These are phyloP conservation scores for Agriopis marginaria DNA, from an alignment of 2,888 invertebrate genomes.

Conservation along the genomic window DNA sequence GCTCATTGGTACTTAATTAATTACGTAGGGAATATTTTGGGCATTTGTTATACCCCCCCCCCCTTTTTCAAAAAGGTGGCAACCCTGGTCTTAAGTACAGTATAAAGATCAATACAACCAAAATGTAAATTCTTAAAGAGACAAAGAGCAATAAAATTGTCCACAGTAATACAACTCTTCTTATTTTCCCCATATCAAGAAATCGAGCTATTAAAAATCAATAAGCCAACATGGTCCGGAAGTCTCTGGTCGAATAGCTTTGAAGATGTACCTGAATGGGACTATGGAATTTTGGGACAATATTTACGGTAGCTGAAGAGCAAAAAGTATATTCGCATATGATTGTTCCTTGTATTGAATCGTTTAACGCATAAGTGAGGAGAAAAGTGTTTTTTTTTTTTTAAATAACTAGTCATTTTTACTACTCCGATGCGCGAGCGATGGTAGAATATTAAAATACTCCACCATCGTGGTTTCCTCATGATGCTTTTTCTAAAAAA, in stretches of 20 bases:
- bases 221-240: conserved; percentile 48
- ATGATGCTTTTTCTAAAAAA: no score
- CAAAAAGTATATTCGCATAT: conserved; percentile 67
- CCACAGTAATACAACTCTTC: conserved; percentile 35
- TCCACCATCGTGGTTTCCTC: no score
- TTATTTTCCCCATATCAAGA: conserved; percentile 47
- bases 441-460: no score
- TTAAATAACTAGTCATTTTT: not conserved
- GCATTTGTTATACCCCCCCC: no score
- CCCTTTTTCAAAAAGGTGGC: no score
- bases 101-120: conserved; percentile 9
- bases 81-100: no score
- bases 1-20: no score
- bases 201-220: conserved; percentile 65
- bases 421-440: no score
- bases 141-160: conserved; percentile 44
- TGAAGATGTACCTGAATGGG: conserved; percentile 48
- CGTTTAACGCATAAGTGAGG: conserved; percentile 66
- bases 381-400: conserved; percentile 41
- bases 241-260: conserved; percentile 32
- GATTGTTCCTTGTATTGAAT: conserved; percentile 83
- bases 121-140: conserved; percentile 31
- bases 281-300: conserved; percentile 66
- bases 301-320: conserved; percentile 63
- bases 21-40: no score